These are phyloP conservation scores for Agrochola lota DNA, from an alignment of 2,888 invertebrate genomes.

Conservation along the genomic window DNA sequence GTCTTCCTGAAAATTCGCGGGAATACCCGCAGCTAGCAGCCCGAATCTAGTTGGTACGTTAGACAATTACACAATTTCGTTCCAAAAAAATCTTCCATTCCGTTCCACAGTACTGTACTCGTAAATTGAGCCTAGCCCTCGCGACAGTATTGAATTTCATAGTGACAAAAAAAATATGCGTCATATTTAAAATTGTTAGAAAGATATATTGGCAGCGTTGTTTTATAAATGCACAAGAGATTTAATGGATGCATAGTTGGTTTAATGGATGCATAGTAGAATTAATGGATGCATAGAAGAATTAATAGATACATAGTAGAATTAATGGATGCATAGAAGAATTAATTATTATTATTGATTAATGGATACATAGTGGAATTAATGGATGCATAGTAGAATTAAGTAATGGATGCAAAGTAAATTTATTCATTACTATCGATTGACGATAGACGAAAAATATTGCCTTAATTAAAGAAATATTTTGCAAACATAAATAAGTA, in stretches of 20 bases:
- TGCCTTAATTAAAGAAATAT: neutral
- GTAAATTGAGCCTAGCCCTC: too few species aligned
- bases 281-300: neutral
- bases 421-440: neutral
- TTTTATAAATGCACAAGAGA: neutral
- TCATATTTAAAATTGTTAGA: neutral
- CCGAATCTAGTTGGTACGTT: too few species aligned
- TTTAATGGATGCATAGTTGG: neutral
- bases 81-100: too few species aligned
- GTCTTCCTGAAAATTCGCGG: too few species aligned
- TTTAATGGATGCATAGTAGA: neutral
- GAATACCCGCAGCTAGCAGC: too few species aligned
- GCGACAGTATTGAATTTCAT: neutral
- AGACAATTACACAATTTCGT: too few species aligned
- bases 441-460: neutral
- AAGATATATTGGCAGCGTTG: neutral
- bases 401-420: too few species aligned
- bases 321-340: neutral
- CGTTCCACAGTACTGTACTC: too few species aligned
- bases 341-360: too few species aligned
- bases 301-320: neutral
- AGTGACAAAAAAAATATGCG: neutral
- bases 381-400: neutral
- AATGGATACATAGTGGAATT: too few species aligned
- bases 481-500: slow-evolving; percentile 3